These are phyloP conservation scores for Geophilus truncorum DNA, from an alignment of 2,888 invertebrate genomes.

Conservation along the genomic window DNA sequence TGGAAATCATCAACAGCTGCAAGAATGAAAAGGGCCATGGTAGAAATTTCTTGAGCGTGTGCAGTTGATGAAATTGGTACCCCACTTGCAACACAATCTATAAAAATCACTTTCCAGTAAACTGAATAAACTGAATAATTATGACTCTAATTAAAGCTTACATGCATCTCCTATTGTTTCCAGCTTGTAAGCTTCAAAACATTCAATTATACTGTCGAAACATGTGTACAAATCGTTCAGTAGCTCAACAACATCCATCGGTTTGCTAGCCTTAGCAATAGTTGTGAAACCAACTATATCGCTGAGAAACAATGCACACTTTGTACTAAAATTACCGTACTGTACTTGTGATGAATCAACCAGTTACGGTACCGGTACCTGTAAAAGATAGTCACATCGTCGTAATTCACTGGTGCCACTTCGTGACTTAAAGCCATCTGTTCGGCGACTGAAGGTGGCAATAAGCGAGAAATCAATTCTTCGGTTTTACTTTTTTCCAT, in stretches of 20 bases:
- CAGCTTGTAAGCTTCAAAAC: constrained; percentile 37
- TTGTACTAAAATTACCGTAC: no score
- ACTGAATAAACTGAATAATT: neutral
- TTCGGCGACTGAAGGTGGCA: neutral
- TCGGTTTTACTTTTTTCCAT: neutral
- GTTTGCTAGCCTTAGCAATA: neutral
- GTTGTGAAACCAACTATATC: constrained; percentile 20
- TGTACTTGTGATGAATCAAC: no score
- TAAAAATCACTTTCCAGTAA: neutral
- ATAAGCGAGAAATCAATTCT: neutral
- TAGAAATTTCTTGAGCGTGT: neutral
- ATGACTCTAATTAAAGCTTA: constrained; percentile 4
- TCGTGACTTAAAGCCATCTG: neutral
- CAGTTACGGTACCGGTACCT: no score
- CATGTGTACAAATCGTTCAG: constrained; percentile 38
- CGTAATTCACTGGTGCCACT: neutral
- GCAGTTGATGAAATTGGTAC: neutral
- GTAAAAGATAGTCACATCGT: neutral
- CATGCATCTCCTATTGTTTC: no score
- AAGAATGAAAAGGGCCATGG: neutral
- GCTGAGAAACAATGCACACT: neutral
- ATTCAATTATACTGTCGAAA: constrained; percentile 37
- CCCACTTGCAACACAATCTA: constrained; percentile 11
- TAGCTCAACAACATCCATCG: constrained; percentile 34
- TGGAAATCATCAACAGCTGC: neutral